These are phyloP conservation scores for Balaenoptera acutorostrata DNA, from an alignment of 2,113 vertebrate genomes.

Conservation along the genomic window DNA sequence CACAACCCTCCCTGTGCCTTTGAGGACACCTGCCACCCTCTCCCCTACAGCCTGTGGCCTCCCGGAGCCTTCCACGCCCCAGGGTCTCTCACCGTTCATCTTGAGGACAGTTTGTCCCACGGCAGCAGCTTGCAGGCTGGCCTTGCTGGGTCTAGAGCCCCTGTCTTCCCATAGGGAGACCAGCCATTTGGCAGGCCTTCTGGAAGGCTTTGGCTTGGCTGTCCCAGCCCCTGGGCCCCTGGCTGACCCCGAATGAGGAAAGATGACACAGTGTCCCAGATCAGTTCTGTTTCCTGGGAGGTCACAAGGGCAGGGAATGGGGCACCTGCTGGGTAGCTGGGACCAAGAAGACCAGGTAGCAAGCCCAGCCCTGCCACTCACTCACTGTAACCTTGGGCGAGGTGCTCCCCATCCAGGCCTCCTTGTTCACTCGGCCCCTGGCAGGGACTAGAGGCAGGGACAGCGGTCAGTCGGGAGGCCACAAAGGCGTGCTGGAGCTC, in stretches of 20 bases:
- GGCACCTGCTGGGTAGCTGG: neutral
- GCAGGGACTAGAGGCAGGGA: neutral
- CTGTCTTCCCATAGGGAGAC: neutral
- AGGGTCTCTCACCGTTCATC: neutral
- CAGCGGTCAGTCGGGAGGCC: neutral
- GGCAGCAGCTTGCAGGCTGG: neutral
- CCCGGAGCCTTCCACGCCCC: neutral
- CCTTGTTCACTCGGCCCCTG: neutral
- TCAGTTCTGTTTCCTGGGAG: neutral
- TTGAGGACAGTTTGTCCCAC: accelerated
- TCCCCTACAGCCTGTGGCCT: neutral
- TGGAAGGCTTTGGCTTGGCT: neutral
- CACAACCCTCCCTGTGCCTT: neutral
- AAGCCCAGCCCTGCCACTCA: neutral
- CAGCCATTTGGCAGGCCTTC: neutral
- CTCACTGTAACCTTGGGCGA: neutral
- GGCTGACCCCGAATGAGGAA: neutral
- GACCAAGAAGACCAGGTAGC: neutral
- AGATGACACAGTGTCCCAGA: neutral
- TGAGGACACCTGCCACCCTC: neutral
- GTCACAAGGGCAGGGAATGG: neutral
- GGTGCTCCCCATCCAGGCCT: neutral
- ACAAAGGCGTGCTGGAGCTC: neutral
- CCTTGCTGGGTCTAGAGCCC: neutral
- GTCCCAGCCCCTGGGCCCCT: neutral